Evolutionary conservation across 2,888 invertebrate species (phyloP).

Genomic region (Oscheius sp.): DNA sequence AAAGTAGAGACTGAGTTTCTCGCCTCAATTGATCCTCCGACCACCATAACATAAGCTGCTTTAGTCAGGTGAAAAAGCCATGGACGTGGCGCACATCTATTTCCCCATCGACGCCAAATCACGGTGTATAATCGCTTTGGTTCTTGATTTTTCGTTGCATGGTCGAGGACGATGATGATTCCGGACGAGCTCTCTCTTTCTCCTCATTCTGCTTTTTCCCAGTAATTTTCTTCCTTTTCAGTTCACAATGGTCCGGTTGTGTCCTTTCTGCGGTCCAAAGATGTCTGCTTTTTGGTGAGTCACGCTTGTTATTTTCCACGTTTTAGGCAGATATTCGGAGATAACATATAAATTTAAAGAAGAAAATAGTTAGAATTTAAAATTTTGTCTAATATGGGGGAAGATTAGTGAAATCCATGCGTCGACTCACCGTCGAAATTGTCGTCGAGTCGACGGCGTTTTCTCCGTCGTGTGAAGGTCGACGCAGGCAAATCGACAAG

Average conservation of each 20-base stretch:
- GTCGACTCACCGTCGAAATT: no score
- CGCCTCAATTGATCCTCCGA: slow-evolving; percentile 1
- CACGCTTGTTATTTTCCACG: background rate
- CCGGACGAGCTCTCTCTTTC: background rate
- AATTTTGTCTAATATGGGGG: background rate
- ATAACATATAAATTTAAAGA: background rate
- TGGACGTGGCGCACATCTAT: background rate
- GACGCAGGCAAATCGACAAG: no score
- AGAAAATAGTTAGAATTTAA: background rate
- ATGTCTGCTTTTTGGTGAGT: slow-evolving; percentile 71
- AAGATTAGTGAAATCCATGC: background rate
- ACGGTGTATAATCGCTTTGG: slow-evolving; percentile 5
- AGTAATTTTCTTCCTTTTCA: background rate
- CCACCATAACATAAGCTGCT: slow-evolving; percentile 5
- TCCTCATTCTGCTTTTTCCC: background rate
- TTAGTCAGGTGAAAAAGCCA: slow-evolving; percentile 1
- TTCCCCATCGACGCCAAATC: background rate
- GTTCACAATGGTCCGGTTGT: slow-evolving; percentile 64
- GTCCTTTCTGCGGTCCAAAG: slow-evolving; percentile 72
- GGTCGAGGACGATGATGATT: no score
- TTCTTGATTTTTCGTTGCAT: slow-evolving; percentile 17
- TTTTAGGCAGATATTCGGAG: background rate
- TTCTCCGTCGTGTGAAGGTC: no score
- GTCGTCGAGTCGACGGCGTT: no score
- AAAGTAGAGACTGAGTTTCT: background rate